phyloP scores from a whole-genome alignment of 2,888 invertebrate genomes.

The Cheilosia scutellata region DNA sequence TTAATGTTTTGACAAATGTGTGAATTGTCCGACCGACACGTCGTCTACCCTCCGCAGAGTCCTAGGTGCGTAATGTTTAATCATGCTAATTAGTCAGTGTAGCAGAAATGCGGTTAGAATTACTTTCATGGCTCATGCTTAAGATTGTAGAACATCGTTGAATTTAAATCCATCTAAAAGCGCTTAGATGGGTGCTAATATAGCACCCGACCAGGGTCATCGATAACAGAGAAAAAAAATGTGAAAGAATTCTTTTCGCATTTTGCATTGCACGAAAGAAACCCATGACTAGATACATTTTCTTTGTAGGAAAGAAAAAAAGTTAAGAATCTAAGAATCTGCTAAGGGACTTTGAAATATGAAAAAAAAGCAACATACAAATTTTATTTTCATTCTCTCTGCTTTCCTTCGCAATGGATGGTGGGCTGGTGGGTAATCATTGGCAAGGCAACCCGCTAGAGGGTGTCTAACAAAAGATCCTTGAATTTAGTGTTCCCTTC shows the following conservation, averaged over 20 bases:
- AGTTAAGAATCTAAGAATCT: too few species aligned
- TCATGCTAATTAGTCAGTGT: conserved; percentile 64
- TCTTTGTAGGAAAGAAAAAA: too few species aligned
- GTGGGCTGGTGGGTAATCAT: conserved; percentile 67
- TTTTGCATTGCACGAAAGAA: too few species aligned
- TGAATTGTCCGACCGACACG: conserved; percentile 40
- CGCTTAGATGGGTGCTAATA: conserved; percentile 4
- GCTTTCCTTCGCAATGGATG: conserved; percentile 55
- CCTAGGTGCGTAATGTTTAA: conserved; percentile 50
- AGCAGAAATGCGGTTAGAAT: conserved; percentile 42
- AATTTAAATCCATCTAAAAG: conserved; percentile 68
- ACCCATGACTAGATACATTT: too few species aligned
- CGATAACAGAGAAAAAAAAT: too few species aligned
- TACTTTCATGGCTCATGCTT: conserved; percentile 8
- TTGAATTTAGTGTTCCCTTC: conserved; percentile 76
- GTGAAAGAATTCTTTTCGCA: too few species aligned
- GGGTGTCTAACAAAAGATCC: conserved; percentile 59
- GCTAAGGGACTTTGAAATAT: too few species aligned
- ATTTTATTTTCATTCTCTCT: conserved; percentile 18
- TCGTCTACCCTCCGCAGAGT: neutral
- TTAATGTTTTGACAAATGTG: conserved; percentile 68
- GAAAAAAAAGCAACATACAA: neutral
- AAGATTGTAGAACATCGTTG: conserved; percentile 26
- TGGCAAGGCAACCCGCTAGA: conserved; percentile 26
- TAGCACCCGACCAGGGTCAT: too few species aligned